Evolutionary conservation across 1,140 invertebrate species (phyloP).

Genomic region (Halictus rubicundus): DNA sequence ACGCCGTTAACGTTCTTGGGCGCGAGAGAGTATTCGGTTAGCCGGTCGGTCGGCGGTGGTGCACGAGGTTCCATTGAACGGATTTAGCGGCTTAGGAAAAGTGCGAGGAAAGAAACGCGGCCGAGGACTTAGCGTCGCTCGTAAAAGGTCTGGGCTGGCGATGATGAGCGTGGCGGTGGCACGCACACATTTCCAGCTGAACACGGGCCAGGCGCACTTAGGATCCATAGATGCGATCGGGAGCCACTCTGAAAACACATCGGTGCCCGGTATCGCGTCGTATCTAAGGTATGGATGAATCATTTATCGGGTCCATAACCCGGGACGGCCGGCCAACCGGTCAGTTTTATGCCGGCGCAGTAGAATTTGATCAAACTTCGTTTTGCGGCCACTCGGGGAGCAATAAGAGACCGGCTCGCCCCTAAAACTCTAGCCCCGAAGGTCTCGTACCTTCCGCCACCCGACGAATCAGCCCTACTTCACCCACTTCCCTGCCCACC

Average conservation of each 20-base stretch:
- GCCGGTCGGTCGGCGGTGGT: background rate
- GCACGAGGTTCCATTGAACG: conserved; percentile 10
- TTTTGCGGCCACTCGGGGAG: conserved; percentile 81
- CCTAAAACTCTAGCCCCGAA: conserved; percentile 75
- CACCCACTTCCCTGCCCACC: background rate
- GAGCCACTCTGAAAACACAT: conserved; percentile 21
- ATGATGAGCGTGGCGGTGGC: conserved; percentile 34
- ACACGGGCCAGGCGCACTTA: background rate
- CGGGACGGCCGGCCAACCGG: conserved; percentile 60
- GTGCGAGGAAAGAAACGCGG: conserved; percentile 34
- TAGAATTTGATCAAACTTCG: conserved; percentile 82
- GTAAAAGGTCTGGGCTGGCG: conserved; percentile 66
- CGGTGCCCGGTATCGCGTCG: conserved; percentile 53
- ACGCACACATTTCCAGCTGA: background rate
- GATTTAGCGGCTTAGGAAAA: conserved; percentile 58
- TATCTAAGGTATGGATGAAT: conserved; percentile 77
- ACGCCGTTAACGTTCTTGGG: background rate
- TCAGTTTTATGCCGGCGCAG: conserved; percentile 80
- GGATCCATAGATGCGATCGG: conserved; percentile 11
- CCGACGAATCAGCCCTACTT: conserved; percentile 31
- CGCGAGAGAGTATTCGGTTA: background rate
- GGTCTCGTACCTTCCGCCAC: conserved; percentile 63
- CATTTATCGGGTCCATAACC: conserved; percentile 79
- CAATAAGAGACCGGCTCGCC: conserved; percentile 76
- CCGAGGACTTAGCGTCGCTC: conserved; percentile 52